phyloP scores from a whole-genome alignment of 2,113 vertebrate species.

The Misgurnus anguillicaudatus region DNA sequence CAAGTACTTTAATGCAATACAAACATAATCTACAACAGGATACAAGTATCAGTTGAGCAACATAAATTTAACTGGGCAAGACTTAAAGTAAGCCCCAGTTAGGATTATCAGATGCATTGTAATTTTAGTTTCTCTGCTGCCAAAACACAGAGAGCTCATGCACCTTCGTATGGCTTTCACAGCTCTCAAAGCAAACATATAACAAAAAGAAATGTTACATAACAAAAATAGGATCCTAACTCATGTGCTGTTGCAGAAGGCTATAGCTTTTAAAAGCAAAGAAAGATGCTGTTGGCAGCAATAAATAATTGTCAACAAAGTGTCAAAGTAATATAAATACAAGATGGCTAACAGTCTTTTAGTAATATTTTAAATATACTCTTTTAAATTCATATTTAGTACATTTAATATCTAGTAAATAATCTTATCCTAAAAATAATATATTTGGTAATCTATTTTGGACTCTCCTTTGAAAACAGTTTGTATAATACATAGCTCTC shows the following conservation, averaged over 20 bases:
- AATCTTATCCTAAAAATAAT: constrained; percentile 13
- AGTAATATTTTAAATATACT: constrained; percentile 25
- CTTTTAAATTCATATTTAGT: constrained; percentile 22
- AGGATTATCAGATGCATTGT: constrained; percentile 12
- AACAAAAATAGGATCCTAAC: neutral
- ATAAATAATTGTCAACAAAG: neutral
- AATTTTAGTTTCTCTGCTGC: neutral
- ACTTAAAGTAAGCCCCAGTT: neutral
- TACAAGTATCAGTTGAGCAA: constrained; percentile 9
- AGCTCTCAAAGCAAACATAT: neutral
- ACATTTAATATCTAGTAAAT: neutral
- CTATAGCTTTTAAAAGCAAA: neutral
- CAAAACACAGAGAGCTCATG: constrained; percentile 42
- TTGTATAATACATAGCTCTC: neutral
- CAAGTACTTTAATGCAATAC: constrained; percentile 50
- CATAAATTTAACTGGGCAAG: neutral
- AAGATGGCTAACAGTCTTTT: constrained; percentile 46
- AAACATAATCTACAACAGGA: constrained; percentile 38
- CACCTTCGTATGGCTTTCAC: constrained; percentile 7
- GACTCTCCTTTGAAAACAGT: neutral
- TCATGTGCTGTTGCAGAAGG: neutral
- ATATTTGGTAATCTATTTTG: neutral
- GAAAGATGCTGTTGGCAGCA: constrained; percentile 1
- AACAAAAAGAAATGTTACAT: neutral
- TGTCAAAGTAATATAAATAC: constrained; percentile 20